Evolutionary conservation across 2,113 vertebrate species (phyloP).

Genomic region (Serilophus lunatus): DNA sequence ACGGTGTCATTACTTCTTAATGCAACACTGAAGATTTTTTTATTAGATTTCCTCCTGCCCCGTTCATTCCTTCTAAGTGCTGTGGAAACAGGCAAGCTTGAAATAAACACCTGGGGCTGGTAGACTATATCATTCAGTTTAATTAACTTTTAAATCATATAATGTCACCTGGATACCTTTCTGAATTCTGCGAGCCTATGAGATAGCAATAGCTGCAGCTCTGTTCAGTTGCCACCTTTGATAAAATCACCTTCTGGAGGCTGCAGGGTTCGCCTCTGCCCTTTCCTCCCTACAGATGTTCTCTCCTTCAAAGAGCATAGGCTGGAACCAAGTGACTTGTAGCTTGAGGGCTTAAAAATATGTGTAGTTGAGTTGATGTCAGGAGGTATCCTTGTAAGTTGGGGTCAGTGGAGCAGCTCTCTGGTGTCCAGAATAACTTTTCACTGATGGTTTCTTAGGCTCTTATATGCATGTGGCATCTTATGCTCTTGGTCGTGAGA

Average conservation of each 20-base stretch:
- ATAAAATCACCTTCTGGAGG: neutral
- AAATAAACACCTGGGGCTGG: constrained; percentile 70
- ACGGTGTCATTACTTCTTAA: constrained; percentile 57
- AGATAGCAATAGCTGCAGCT: neutral
- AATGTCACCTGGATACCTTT: constrained; percentile 36
- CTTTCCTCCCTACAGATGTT: neutral
- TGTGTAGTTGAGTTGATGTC: rapidly evolving
- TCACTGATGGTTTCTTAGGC: neutral
- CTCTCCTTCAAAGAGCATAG: neutral
- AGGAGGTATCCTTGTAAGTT: neutral
- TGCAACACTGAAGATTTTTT: constrained; percentile 38
- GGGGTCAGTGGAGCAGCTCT: neutral
- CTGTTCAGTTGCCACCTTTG: neutral
- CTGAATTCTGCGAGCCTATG: neutral
- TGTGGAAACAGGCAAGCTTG: constrained; percentile 28
- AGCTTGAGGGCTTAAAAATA: neutral
- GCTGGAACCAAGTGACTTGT: neutral
- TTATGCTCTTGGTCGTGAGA: neutral
- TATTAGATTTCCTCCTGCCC: constrained; percentile 58
- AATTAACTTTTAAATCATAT: constrained; percentile 78
- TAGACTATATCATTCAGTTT: constrained; percentile 56
- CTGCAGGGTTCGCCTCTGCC: neutral
- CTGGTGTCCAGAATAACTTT: neutral
- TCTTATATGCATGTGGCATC: neutral
- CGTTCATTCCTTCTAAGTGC: constrained; percentile 47